phyloP scores from a whole-genome alignment of 2,113 vertebrate genomes.

The Chaetorhynchus papuensis region DNA sequence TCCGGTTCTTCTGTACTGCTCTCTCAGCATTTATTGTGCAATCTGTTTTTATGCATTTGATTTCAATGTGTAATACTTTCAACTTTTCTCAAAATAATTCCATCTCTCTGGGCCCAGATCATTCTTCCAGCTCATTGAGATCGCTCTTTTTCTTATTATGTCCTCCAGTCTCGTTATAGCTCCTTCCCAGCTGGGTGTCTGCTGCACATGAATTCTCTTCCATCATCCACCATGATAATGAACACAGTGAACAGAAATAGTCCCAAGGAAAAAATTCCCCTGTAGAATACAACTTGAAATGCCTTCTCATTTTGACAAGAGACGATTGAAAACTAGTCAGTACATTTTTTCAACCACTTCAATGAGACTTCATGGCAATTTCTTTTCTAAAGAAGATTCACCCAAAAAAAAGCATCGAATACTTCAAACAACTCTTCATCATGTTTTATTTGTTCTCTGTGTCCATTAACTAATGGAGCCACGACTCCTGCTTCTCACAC shows the following conservation, averaged over 20 bases:
- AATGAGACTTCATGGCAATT: neutral
- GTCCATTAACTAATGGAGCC: neutral
- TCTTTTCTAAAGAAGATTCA: neutral
- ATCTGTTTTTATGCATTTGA: constrained; percentile 13
- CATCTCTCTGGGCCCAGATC: neutral
- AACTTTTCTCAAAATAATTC: constrained; percentile 12
- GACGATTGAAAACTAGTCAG: neutral
- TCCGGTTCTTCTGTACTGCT: neutral
- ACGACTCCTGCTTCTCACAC: neutral
- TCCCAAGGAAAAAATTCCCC: constrained; percentile 2
- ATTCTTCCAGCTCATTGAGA: neutral
- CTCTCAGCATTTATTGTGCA: constrained; percentile 33
- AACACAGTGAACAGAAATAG: constrained; percentile 46
- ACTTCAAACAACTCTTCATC: neutral
- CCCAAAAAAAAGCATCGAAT: neutral
- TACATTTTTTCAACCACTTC: neutral
- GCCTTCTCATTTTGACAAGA: neutral
- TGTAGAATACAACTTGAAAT: neutral
- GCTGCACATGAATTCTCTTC: constrained; percentile 5
- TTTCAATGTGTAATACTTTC: neutral
- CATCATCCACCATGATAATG: constrained; percentile 33
- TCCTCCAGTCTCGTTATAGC: constrained; percentile 8
- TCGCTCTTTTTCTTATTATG: neutral
- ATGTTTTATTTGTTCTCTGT: neutral
- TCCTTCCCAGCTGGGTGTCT: constrained; percentile 19